Evolutionary conservation across 2,888 invertebrate species (phyloP).

Genomic region (Flabesymbios commensalis): DNA sequence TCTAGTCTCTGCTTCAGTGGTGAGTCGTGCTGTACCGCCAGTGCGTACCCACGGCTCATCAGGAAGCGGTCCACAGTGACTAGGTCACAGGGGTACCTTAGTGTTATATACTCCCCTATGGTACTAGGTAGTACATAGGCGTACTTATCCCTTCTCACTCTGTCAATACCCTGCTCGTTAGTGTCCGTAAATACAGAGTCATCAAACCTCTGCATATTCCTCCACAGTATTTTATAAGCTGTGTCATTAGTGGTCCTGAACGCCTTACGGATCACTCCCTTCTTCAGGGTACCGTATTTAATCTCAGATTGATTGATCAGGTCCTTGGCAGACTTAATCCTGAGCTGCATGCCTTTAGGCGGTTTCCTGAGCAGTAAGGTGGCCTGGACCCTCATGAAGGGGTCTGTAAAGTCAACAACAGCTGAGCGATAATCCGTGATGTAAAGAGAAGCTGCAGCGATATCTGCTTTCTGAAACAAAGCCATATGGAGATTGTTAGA

Average conservation of each 20-base stretch:
- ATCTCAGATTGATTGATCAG: slow-evolving; percentile 15
- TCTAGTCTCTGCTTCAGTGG: slow-evolving; percentile 22
- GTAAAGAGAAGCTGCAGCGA: slow-evolving; percentile 18
- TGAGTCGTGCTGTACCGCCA: slow-evolving; percentile 31
- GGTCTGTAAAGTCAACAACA: slow-evolving; percentile 22
- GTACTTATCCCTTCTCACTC: slow-evolving; percentile 23
- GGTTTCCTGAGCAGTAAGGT: slow-evolving; percentile 14
- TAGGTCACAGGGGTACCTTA: slow-evolving; percentile 31
- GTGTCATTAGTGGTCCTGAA: slow-evolving; percentile 26
- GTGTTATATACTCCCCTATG: slow-evolving; percentile 30
- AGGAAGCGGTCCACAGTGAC: slow-evolving; percentile 26
- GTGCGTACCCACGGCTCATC: slow-evolving; percentile 22
- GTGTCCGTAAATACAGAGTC: slow-evolving; percentile 23
- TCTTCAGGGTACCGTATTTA: slow-evolving; percentile 29
- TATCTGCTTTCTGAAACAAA: slow-evolving; percentile 17
- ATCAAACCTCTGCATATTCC: slow-evolving; percentile 19
- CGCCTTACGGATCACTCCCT: slow-evolving; percentile 26
- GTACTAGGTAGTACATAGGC: slow-evolving; percentile 30
- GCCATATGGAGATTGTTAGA: too few species aligned
- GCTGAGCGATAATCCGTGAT: slow-evolving; percentile 15
- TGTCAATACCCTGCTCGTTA: slow-evolving; percentile 30
- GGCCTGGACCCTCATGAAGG: slow-evolving; percentile 20
- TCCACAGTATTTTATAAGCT: slow-evolving; percentile 16
- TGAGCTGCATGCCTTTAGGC: neutral
- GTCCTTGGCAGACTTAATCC: slow-evolving; percentile 7